phyloP scores from a whole-genome alignment of 53 echinoderm and acorn worm genomes.

The Hippasteria phrygiana region DNA sequence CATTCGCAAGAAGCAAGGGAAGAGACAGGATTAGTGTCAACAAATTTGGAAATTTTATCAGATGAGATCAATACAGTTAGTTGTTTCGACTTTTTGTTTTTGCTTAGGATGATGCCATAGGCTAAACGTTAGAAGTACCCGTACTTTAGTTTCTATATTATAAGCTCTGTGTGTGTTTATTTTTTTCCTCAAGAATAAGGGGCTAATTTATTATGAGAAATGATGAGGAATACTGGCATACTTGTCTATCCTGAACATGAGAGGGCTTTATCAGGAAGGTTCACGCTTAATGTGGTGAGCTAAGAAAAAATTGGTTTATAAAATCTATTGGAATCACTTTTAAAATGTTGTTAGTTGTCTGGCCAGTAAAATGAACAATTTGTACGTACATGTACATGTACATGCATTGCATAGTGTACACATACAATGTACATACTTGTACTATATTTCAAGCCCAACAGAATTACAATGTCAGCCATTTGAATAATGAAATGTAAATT shows the following conservation, averaged over 20 bases:
- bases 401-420: no score
- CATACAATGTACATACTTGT: no score
- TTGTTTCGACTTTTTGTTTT: background rate
- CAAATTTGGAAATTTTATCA: constrained; percentile 8
- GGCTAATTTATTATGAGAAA: background rate
- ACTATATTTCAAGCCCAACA: no score
- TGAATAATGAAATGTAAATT: no score
- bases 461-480: no score
- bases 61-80: constrained; percentile 15
- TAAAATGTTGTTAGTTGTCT: no score
- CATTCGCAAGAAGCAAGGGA: background rate
- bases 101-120: background rate
- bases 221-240: no score
- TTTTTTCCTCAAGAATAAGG: background rate
- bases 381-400: no score
- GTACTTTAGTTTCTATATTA: background rate
- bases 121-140: background rate
- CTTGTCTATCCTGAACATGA: no score
- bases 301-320: background rate
- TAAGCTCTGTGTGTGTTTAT: background rate
- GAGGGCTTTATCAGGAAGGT: no score
- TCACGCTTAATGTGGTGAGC: background rate
- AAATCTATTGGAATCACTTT: no score
- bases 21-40: background rate
- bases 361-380: no score